A percentile compares a stretch with the other conserved stretches of the same genome.
Evolutionary conservation across 2,113 vertebrate genomes (phyloP).

Genomic region (Myocastor coypus): DNA sequence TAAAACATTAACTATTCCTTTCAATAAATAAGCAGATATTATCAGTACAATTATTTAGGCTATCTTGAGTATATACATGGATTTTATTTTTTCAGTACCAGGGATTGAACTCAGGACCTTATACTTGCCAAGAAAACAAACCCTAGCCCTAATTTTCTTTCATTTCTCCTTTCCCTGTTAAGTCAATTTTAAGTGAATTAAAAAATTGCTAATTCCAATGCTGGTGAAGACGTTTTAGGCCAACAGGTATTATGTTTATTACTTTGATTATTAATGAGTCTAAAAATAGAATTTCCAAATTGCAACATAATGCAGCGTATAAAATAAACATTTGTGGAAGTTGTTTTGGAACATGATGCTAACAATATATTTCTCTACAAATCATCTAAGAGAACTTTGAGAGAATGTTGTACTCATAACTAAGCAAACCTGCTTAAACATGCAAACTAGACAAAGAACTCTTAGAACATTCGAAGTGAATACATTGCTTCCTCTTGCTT

Average conservation of each 20-base stretch:
- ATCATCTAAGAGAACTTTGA: constrained; percentile 88
- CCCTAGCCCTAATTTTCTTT: too few species aligned
- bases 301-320: constrained; percentile 86
- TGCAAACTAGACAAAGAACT: constrained; percentile 47
- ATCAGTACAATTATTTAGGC: too few species aligned
- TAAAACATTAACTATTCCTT: too few species aligned
- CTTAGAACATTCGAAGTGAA: background rate
- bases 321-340: constrained; percentile 83
- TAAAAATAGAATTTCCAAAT: constrained; percentile 75
- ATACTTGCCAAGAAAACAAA: too few species aligned
- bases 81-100: too few species aligned
- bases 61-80: too few species aligned
- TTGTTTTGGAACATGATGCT: constrained; percentile 55
- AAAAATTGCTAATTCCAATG: background rate
- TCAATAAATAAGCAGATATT: too few species aligned
- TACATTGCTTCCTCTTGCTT: background rate
- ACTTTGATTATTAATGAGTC: background rate
- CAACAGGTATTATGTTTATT: background rate
- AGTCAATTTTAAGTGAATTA: background rate
- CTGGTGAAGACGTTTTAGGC: background rate
- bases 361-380: constrained; percentile 82
- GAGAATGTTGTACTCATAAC: constrained; percentile 86
- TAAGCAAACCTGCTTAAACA: background rate
- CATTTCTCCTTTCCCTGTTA: too few species aligned
- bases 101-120: too few species aligned